phyloP scores from a whole-genome alignment of 2,113 vertebrate genomes.

The Pogona vitticeps region DNA sequence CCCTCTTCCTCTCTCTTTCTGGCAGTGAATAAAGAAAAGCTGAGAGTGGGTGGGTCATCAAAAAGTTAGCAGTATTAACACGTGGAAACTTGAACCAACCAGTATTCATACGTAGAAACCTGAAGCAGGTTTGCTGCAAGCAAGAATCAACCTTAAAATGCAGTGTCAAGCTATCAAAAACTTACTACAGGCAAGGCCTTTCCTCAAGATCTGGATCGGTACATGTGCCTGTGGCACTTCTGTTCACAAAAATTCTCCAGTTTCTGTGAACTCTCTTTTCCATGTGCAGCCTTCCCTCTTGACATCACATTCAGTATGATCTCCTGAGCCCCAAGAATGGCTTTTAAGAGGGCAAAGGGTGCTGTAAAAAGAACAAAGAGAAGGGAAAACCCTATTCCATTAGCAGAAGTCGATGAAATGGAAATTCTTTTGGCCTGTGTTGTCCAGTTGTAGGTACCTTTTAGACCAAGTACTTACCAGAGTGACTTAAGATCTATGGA shows the following conservation, averaged over 20 bases:
- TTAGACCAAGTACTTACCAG: not conserved
- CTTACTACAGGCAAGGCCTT: not conserved
- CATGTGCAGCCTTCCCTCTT: not conserved
- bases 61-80: no score
- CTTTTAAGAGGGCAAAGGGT: not conserved
- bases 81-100: not conserved
- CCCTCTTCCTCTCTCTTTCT: not conserved
- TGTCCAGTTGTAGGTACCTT: not conserved
- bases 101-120: no score
- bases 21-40: no score
- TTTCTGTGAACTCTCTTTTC: not conserved
- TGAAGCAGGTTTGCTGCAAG: not conserved
- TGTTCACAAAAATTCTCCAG: not conserved
- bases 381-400: not conserved
- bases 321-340: not conserved
- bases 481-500: not conserved
- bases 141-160: not conserved
- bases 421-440: not conserved
- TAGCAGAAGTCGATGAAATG: no score
- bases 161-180: not conserved
- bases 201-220: not conserved
- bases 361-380: not conserved
- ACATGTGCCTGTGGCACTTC: not conserved
- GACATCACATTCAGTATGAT: not conserved
- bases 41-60: not conserved